Percentiles rank a stretch among this genome's conserved stretches.
Evolutionary conservation across 2,888 invertebrate species (phyloP).

Genomic region (Notodonta ziczac): DNA sequence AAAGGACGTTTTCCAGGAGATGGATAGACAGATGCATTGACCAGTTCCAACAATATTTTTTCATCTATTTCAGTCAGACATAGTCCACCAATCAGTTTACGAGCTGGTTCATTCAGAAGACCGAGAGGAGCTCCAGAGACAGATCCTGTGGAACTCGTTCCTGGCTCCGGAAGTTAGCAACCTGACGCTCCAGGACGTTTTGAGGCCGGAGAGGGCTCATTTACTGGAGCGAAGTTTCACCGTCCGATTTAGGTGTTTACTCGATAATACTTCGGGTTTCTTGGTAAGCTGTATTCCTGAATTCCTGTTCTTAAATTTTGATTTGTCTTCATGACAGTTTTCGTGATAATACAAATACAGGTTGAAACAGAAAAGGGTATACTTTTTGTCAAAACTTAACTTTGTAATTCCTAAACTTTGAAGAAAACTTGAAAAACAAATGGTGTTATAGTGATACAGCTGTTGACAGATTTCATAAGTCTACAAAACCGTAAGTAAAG

Average conservation of each 20-base stretch:
- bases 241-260: slow-evolving; percentile 98
- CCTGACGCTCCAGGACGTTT: slow-evolving; percentile 92
- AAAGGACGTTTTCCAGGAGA: not conserved
- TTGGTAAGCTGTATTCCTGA: slow-evolving; percentile 95
- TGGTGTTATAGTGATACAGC: no score
- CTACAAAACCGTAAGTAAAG: no score
- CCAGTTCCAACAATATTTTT: slow-evolving; percentile 4
- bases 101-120: slow-evolving; percentile 99
- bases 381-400: no score
- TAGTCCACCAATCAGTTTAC: slow-evolving; percentile 99
- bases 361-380: no score
- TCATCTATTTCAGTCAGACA: slow-evolving; percentile 94
- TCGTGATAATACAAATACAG: no score
- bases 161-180: slow-evolving; percentile 91
- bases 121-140: slow-evolving; percentile 97
- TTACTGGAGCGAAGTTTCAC: slow-evolving; percentile 98
- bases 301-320: not conserved
- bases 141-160: slow-evolving; percentile 97
- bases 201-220: slow-evolving; percentile 94
- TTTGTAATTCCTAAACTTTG: no score
- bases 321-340: not conserved
- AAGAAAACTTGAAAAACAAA: no score
- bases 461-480: no score
- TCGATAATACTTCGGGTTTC: slow-evolving; percentile 99
- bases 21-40: not conserved